Conservation (phyloP, 2,113 vertebrate species). For the Campylomormyrus tamandua region DNA sequence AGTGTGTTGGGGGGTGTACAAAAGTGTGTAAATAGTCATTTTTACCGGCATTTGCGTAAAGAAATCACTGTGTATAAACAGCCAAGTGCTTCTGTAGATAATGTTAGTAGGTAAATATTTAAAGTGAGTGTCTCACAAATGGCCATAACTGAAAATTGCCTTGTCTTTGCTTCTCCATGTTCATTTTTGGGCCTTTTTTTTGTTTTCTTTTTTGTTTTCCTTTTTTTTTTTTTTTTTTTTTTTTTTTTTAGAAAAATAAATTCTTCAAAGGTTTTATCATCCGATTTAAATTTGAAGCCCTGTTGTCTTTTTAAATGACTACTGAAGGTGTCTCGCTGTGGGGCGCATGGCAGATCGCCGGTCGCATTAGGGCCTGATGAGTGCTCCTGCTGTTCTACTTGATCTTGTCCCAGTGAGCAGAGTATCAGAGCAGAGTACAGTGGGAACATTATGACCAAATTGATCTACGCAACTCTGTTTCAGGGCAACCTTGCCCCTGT, state of each 20-base stretch:
- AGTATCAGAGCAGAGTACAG: background rate
- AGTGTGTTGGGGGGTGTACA: constrained; percentile 68
- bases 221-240: constrained; percentile 59
- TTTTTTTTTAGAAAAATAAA: constrained; percentile 17
- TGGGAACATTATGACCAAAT: background rate
- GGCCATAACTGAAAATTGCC: constrained; percentile 79
- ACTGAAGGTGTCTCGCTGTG: constrained; percentile 42
- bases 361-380: background rate
- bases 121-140: constrained; percentile 54
- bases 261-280: constrained; percentile 55
- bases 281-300: constrained; percentile 49
- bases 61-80: constrained; percentile 82
- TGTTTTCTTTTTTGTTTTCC: constrained; percentile 33
- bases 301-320: constrained; percentile 32
- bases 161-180: constrained; percentile 76
- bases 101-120: constrained; percentile 67
- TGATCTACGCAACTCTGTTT: background rate
- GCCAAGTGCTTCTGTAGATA: constrained; percentile 75
- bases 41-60: constrained; percentile 50
- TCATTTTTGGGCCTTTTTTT: constrained; percentile 48
- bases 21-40: constrained; percentile 72
- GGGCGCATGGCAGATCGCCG: background rate
- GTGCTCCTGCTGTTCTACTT: constrained; percentile 43
- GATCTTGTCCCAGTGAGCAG: constrained; percentile 25
- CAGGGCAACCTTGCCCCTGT: background rate